phyloP scores from a whole-genome alignment of 2,797 vertebrate species.

The Pristis pectinata region DNA sequence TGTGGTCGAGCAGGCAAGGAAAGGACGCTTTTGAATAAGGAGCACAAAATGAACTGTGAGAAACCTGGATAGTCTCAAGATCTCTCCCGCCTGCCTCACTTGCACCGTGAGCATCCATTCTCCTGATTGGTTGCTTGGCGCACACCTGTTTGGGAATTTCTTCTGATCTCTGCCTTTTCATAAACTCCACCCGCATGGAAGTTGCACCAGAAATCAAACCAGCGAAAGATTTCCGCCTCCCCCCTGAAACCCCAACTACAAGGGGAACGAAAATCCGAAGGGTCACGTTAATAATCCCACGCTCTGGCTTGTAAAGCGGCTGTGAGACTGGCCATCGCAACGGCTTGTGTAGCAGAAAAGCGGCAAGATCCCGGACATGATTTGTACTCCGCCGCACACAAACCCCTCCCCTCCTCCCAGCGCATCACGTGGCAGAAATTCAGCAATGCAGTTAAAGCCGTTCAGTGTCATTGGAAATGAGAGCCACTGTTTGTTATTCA shows the following conservation, averaged over 20 bases:
- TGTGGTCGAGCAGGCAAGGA: background rate
- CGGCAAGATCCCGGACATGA: background rate
- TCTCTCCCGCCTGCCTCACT: background rate
- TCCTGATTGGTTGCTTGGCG: background rate
- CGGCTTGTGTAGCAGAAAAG: background rate
- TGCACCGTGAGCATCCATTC: background rate
- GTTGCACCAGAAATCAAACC: background rate
- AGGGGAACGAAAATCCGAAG: too few species aligned
- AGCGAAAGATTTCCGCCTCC: background rate
- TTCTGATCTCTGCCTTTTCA: background rate
- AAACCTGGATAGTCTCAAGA: background rate
- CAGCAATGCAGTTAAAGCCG: constrained; percentile 22
- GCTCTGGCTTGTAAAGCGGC: background rate
- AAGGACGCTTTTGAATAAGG: constrained; percentile 17
- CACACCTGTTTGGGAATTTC: background rate
- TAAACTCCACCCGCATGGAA: background rate
- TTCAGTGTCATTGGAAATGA: constrained; percentile 5
- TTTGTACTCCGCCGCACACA: too few species aligned
- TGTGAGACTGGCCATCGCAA: background rate
- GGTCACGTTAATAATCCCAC: too few species aligned
- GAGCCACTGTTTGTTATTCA: background rate
- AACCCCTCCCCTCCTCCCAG: background rate
- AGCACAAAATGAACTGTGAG: background rate
- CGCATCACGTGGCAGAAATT: constrained; percentile 13
- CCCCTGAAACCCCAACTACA: too few species aligned